Conservation (phyloP, 2,888 invertebrate species). For the Eulithis prunata region DNA sequence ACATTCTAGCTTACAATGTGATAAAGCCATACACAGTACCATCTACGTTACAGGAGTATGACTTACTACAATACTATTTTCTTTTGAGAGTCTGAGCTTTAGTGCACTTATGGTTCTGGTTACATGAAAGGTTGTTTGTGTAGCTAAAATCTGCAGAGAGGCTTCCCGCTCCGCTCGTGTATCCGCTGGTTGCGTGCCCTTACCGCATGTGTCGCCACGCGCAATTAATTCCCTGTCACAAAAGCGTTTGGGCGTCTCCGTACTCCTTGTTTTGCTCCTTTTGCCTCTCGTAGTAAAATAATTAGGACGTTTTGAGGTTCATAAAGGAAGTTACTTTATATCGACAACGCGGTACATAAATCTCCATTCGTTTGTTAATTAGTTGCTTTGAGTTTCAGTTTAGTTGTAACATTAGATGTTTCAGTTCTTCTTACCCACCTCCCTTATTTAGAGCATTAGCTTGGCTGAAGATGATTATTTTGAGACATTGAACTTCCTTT, state of each 20-base stretch:
- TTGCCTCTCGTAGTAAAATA: constrained; percentile 77
- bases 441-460: constrained; percentile 16
- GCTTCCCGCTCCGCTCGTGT: constrained; percentile 42
- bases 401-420: constrained; percentile 53
- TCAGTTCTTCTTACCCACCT: constrained; percentile 33
- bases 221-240: constrained; percentile 84
- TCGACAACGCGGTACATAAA: constrained; percentile 83
- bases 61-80: too few relatives aligned
- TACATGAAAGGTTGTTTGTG: neutral
- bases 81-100: too few relatives aligned
- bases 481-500: neutral
- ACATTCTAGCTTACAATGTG: constrained; percentile 29
- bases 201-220: constrained; percentile 79
- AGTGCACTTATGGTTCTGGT: too few relatives aligned
- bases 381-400: constrained; percentile 60
- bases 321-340: constrained; percentile 84
- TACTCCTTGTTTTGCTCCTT: constrained; percentile 78
- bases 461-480: constrained; percentile 8
- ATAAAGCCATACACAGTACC: constrained; percentile 27
- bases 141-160: neutral
- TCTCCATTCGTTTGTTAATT: constrained; percentile 81
- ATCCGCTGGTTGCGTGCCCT: constrained; percentile 36
- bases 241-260: constrained; percentile 82
- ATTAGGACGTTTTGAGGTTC: constrained; percentile 84
- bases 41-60: too few relatives aligned